Evolutionary conservation across 2,113 vertebrate species (phyloP).

Genomic region (Notothenia rossii): DNA sequence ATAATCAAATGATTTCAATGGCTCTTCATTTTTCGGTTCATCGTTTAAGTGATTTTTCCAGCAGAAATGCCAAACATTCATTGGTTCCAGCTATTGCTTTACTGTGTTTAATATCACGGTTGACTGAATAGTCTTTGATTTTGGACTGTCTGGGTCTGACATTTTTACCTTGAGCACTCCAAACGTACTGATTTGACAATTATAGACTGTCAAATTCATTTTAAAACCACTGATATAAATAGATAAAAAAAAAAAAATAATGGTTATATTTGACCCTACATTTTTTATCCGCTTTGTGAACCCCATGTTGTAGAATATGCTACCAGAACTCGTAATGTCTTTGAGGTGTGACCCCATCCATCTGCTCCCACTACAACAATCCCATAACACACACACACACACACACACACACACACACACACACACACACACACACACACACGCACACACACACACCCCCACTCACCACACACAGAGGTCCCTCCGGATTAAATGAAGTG

Average conservation of each 20-base stretch:
- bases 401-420: too few relatives aligned
- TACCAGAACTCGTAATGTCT: slow-evolving; percentile 46
- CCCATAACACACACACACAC: slow-evolving; percentile 34
- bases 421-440: slow-evolving; percentile 44
- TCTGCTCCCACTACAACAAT: slow-evolving; percentile 61
- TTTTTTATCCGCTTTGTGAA: slow-evolving; percentile 20
- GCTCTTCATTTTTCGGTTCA: slow-evolving; percentile 18
- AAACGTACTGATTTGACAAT: neutral
- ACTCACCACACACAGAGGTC: slow-evolving; percentile 55
- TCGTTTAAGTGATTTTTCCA: slow-evolving; percentile 9
- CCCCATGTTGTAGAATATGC: slow-evolving; percentile 25
- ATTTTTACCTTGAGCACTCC: neutral
- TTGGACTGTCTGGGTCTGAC: neutral
- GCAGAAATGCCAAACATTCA: slow-evolving; percentile 20
- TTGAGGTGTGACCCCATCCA: slow-evolving; percentile 63
- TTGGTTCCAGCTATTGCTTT: neutral
- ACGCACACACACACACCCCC: neutral
- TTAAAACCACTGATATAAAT: neutral
- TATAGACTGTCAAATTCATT: neutral
- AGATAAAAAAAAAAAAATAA: neutral
- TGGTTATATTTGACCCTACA: neutral
- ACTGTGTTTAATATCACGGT: neutral
- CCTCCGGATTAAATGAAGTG: slow-evolving; percentile 72
- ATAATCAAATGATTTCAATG: slow-evolving; percentile 18
- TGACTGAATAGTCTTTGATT: neutral